Conservation (phyloP, 2,797 vertebrate species). For the Alosa sapidissima region DNA sequence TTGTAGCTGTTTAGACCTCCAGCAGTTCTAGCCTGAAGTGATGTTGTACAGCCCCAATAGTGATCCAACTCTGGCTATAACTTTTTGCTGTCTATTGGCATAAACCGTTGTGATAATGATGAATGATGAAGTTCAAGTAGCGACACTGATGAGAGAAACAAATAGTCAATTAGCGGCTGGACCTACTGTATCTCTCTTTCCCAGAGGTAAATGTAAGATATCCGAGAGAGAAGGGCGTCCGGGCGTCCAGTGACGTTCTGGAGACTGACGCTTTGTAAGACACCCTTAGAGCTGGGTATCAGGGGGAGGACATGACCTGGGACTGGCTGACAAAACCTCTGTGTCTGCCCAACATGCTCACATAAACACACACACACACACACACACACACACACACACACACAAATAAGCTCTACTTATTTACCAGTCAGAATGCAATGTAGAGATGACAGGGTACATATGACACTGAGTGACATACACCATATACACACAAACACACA, state of each 20-base stretch:
- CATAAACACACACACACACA: not conserved
- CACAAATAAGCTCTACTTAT: not conserved
- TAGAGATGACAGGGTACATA: not conserved
- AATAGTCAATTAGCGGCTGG: not conserved
- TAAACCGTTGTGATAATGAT: not conserved
- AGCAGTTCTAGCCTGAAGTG: not conserved
- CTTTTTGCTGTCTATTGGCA: not conserved
- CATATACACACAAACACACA: not conserved
- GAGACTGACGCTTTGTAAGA: not conserved
- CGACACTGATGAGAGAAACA: not conserved
- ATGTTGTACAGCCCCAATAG: not conserved
- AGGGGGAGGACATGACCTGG: not conserved
- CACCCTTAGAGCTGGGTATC: not conserved
- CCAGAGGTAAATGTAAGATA: not conserved
- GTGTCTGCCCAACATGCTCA: conserved; percentile 13
- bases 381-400: not conserved
- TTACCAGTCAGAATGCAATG: not conserved
- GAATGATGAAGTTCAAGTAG: not conserved
- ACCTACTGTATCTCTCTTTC: not conserved
- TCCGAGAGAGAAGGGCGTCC: not conserved
- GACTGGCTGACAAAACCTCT: conserved; percentile 36
- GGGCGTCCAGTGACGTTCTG: not conserved
- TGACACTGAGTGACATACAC: not conserved
- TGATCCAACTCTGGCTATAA: no score
- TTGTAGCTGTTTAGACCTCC: not conserved